Base-by-base conservation (phyloP, 2,797 vertebrate species). In the Argyrosomus regius region DNA sequence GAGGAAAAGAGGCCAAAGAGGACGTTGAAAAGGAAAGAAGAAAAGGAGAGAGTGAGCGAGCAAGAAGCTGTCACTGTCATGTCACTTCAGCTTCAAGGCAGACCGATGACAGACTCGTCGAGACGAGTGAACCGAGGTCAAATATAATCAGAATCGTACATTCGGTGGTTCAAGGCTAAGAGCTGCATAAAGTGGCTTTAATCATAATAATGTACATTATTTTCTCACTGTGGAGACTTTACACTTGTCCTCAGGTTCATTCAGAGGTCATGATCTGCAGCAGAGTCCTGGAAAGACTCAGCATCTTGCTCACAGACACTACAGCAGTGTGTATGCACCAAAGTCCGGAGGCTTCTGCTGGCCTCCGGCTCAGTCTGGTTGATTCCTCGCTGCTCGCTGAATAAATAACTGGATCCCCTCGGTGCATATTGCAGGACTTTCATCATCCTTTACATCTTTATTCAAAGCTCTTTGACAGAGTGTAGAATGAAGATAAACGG, bases 111-210 rank as follows among this genome's bases (percentile, higher is more conserved):
- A 35, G 35, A 31, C 81, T 72, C 71, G 48, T 88, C 81, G 82
- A 48, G 20, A 53, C 83, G 77, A 89, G 26, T 77, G 85, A 81
- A 1, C 78, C 24, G 69, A 77, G 88, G 84, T 85, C 81, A 77
- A 81, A 79, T 61, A 20, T 24, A 84, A 84, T 46, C 22, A 41
- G 20, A 77, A 68, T 68, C 50, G 50, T 0, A n/a, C 53, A 52
- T 74, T 70, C 60, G 18, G 17, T n/a, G 49, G 66, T 75, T 74
- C 73, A 67, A 78, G 65, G 80, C 61, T 67, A 63, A 77, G 81
- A 65, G 60, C 43, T 74, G 66, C 77, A 81, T 78, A 24, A 67
- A 82, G 72, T 39, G 5, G 41, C 72, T 87, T 78, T 73, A 81
- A 80, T 86, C 80, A 76, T 68, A 24, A 70, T 75, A 60, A 73